These are phyloP conservation scores for Homalodisca vitripennis DNA, from an alignment of 1,140 invertebrate genomes.

Conservation along the genomic window DNA sequence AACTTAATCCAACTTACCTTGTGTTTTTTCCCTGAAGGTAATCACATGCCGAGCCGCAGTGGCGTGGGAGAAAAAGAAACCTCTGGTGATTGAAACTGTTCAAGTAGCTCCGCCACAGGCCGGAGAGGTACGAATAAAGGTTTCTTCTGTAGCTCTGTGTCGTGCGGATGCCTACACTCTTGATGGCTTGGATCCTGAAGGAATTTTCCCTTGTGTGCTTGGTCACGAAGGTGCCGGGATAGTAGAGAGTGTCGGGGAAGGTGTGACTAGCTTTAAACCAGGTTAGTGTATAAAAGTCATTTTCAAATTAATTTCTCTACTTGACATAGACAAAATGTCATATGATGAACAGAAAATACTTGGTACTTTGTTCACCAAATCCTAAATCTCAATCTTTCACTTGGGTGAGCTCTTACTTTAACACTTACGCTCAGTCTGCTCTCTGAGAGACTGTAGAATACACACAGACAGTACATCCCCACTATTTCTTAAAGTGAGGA, in stretches of 20 bases:
- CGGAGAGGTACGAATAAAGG: constrained; percentile 74
- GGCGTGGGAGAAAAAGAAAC: constrained; percentile 86
- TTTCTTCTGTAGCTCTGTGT: constrained; percentile 88
- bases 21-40: constrained; percentile 49
- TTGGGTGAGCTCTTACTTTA: too few species aligned
- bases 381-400: too few species aligned
- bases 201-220: constrained; percentile 88
- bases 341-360: too few species aligned
- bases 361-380: too few species aligned
- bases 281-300: too few species aligned
- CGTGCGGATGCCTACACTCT: constrained; percentile 97
- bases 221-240: constrained; percentile 95
- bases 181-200: constrained; percentile 90
- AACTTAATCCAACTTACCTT: neutral
- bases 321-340: too few species aligned
- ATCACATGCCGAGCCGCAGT: constrained; percentile 92
- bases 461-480: too few species aligned
- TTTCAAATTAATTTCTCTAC: too few species aligned
- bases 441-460: too few species aligned
- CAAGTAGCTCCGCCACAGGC: constrained; percentile 94
- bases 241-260: constrained; percentile 93
- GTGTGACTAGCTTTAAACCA: constrained; percentile 82
- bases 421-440: too few species aligned
- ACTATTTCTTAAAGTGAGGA: too few species aligned
- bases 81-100: constrained; percentile 84